A percentile compares a stretch with the other conserved stretches of the same genome.
phyloP scores from a whole-genome alignment of 2,888 invertebrate genomes.

The Sesia bembeciformis region DNA sequence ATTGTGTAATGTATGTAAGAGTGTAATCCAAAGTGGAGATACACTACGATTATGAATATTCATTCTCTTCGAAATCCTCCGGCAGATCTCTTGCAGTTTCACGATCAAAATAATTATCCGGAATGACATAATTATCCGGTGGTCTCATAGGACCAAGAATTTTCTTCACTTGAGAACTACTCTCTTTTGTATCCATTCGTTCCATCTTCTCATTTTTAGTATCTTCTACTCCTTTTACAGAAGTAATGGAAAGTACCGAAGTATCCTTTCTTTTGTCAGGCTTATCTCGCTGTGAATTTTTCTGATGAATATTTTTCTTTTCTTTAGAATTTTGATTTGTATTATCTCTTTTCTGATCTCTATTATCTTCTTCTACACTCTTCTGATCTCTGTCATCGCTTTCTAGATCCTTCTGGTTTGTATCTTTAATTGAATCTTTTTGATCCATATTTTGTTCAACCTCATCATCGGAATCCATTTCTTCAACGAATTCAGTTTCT shows the following conservation, averaged over 20 bases:
- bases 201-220: neutral
- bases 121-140: constrained; percentile 58
- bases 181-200: constrained; percentile 4
- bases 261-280: constrained; percentile 2
- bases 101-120: constrained; percentile 59
- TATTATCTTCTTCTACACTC: neutral
- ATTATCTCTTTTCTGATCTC: neutral
- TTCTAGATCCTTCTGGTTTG: neutral
- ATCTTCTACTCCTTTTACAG: constrained; percentile 1
- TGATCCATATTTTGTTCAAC: neutral
- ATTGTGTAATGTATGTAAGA: no score
- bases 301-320: no score
- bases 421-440: neutral
- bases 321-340: no score
- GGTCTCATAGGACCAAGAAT: constrained; percentile 66
- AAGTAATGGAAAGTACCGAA: neutral
- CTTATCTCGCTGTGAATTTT: no score
- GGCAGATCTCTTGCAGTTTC: constrained; percentile 58
- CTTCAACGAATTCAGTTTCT: constrained; percentile 68
- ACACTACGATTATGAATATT: neutral
- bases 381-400: neutral
- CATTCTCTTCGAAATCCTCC: constrained; percentile 54
- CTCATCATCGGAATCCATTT: constrained; percentile 64
- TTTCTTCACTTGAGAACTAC: constrained; percentile 21
- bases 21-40: no score